Evolutionary conservation across 2,888 invertebrate species (phyloP).

Genomic region (Drosophila niveifrons): DNA sequence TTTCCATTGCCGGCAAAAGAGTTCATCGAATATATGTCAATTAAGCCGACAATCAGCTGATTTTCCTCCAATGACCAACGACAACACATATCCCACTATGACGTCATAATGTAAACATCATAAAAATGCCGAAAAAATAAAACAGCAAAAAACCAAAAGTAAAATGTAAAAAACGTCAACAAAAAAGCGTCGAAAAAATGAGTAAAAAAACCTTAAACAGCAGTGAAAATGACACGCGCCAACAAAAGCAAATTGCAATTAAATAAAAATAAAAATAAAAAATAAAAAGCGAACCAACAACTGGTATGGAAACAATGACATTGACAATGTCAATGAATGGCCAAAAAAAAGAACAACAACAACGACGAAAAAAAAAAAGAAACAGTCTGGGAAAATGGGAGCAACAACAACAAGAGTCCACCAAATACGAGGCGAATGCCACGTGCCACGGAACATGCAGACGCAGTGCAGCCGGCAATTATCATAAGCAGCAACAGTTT

Average conservation of each 20-base stretch:
- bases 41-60: constrained; percentile 73
- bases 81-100: constrained; percentile 54
- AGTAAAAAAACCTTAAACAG: constrained; percentile 58
- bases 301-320: constrained; percentile 76
- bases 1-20: constrained; percentile 10
- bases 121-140: constrained; percentile 68
- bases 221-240: constrained; percentile 63
- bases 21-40: constrained; percentile 67
- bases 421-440: constrained; percentile 55
- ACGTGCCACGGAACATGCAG: constrained; percentile 62
- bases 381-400: constrained; percentile 25
- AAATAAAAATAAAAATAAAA: constrained; percentile 66
- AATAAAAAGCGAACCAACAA: constrained; percentile 43
- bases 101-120: constrained; percentile 81
- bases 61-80: constrained; percentile 59
- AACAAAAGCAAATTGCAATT: constrained; percentile 75
- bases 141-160: constrained; percentile 23
- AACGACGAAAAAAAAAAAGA: constrained; percentile 1
- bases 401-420: constrained; percentile 37
- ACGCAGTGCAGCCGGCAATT: constrained; percentile 76
- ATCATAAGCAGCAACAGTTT: constrained; percentile 78
- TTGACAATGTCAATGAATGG: constrained; percentile 81
- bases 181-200: constrained; percentile 34
- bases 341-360: constrained; percentile 45
- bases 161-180: constrained; percentile 19